These are phyloP conservation scores for Eurois occulta DNA, from an alignment of 2,888 invertebrate species.

Conservation along the genomic window DNA sequence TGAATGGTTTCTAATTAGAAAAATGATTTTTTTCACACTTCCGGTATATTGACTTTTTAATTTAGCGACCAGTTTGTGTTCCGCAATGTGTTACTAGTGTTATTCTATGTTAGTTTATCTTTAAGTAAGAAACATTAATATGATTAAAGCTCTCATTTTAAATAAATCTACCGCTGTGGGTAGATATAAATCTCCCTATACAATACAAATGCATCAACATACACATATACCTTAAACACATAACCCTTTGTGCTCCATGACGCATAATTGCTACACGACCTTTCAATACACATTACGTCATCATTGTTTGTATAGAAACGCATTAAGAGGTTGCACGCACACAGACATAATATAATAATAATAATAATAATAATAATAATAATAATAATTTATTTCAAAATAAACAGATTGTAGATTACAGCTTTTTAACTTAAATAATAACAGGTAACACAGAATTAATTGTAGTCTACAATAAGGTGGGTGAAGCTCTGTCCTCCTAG, in stretches of 20 bases:
- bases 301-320: conserved; percentile 34
- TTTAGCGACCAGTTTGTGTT: not conserved
- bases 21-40: not conserved
- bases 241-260: conserved; percentile 27
- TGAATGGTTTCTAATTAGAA: not conserved
- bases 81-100: not conserved
- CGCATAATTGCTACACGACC: conserved; percentile 46
- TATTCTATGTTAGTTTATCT: not conserved
- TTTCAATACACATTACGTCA: conserved; percentile 41
- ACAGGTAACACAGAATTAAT: no score
- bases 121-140: not conserved
- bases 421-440: no score
- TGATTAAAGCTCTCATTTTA: not conserved
- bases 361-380: no score
- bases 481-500: no score
- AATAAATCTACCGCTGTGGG: not conserved
- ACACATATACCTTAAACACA: not conserved
- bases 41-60: not conserved
- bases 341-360: not conserved
- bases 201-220: conserved; percentile 20
- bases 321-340: conserved; percentile 41
- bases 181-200: conserved; percentile 3
- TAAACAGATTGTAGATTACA: no score
- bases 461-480: no score
- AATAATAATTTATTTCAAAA: no score